phyloP scores from a whole-genome alignment of 2,888 invertebrate genomes.

The Temnothorax ravouxi region DNA sequence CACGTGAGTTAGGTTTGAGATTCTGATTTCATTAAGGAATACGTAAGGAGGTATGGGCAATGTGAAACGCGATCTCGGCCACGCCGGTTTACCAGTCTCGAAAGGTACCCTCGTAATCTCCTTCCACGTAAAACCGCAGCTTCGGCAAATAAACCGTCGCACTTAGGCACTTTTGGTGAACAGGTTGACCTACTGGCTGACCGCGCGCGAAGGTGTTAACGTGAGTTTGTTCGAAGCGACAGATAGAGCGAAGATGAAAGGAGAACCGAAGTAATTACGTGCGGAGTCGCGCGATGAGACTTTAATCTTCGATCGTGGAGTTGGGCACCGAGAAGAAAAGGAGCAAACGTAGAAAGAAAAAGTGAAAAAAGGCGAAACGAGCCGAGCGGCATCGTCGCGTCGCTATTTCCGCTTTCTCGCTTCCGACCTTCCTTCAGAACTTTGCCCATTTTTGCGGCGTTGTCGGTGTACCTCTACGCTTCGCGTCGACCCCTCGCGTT shows the following conservation, averaged over 20 bases:
- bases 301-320: constrained; percentile 78
- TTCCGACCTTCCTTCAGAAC: constrained; percentile 28
- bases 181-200: constrained; percentile 66
- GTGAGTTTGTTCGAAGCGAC: constrained; percentile 74
- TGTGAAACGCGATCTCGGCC: background rate
- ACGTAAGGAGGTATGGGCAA: background rate
- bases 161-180: constrained; percentile 71
- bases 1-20: constrained; percentile 14
- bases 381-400: constrained; percentile 46
- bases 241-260: constrained; percentile 78
- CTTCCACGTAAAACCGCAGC: constrained; percentile 48
- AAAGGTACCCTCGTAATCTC: constrained; percentile 8
- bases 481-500: constrained; percentile 35
- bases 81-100: background rate
- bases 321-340: constrained; percentile 24
- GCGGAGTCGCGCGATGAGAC: constrained; percentile 72
- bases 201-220: constrained; percentile 58
- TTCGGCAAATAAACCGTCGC: constrained; percentile 75
- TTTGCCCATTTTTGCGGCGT: constrained; percentile 56
- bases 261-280: constrained; percentile 79
- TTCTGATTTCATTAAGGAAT: constrained; percentile 47
- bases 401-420: constrained; percentile 55
- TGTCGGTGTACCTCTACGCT: constrained; percentile 24
- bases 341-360: background rate
- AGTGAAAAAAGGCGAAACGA: constrained; percentile 12